phyloP scores from a whole-genome alignment of 2,888 invertebrate species.

The Octonoba sinensis region DNA sequence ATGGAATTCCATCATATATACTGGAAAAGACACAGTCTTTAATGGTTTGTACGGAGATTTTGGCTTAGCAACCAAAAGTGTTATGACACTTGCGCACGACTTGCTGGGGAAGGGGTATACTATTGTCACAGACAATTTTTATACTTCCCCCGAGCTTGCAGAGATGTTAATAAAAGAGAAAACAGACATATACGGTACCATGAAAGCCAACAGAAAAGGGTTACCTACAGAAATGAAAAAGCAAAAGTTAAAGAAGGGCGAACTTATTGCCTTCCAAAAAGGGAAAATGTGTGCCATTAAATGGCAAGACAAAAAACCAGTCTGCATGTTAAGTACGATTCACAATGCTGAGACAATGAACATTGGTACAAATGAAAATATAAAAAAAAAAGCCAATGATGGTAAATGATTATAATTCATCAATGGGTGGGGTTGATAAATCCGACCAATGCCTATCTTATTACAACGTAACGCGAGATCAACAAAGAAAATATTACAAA shows the following conservation, averaged over 20 bases:
- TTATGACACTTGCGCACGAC: conserved; percentile 24
- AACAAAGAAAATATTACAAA: conserved; percentile 40
- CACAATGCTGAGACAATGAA: conserved; percentile 13
- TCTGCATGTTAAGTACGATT: conserved; percentile 23
- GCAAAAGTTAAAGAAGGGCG: conserved; percentile 51
- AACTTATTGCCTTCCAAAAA: conserved; percentile 29
- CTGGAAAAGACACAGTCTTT: conserved; percentile 7
- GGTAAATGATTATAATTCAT: not conserved
- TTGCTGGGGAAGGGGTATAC: conserved; percentile 42
- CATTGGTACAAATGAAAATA: not conserved
- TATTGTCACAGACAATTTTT: conserved; percentile 60
- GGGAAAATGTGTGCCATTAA: conserved; percentile 21
- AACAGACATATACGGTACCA: conserved; percentile 64
- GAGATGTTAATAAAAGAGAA: conserved; percentile 32
- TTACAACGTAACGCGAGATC: conserved; percentile 18
- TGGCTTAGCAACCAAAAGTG: conserved; percentile 16
- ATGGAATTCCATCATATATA: conserved; percentile 39
- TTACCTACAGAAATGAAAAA: conserved; percentile 22
- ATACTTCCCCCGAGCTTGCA: conserved; percentile 20
- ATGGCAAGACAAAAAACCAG: conserved; percentile 43
- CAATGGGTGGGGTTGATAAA: conserved; percentile 10
- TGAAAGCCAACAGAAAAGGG: conserved; percentile 54
- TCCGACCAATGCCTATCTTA: conserved; percentile 8
- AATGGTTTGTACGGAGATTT: not conserved
- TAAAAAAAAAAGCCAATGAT: conserved; percentile 17